These are phyloP conservation scores for Dromococcyx pavoninus DNA, from an alignment of 2,797 vertebrate genomes.

Conservation along the genomic window DNA sequence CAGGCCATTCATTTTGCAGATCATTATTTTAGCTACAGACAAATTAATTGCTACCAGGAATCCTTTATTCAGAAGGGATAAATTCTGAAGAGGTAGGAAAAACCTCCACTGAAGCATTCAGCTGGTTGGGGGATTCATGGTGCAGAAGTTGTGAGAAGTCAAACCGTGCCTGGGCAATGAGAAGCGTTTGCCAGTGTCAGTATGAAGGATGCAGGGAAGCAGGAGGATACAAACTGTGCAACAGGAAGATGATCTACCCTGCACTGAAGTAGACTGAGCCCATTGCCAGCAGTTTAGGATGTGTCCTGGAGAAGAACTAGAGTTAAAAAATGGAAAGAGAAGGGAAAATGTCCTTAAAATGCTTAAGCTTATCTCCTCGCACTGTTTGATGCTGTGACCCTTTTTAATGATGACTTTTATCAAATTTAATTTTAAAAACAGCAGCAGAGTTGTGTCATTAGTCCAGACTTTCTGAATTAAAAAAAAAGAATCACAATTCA, in stretches of 20 bases:
- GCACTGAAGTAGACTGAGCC: neutral
- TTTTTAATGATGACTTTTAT: neutral
- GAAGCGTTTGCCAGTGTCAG: neutral
- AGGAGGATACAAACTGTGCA: neutral
- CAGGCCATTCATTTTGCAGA: neutral
- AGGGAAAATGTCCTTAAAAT: neutral
- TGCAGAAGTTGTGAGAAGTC: neutral
- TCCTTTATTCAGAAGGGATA: neutral
- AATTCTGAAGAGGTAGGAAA: neutral
- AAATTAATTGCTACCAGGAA: neutral
- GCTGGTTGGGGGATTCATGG: neutral
- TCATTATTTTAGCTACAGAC: neutral
- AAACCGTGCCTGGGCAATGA: rapidly evolving
- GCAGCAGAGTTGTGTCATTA: neutral
- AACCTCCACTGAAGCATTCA: neutral
- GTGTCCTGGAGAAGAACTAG: neutral
- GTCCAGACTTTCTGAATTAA: neutral
- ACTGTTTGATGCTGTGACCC: neutral
- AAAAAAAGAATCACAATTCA: neutral
- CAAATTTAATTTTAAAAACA: neutral
- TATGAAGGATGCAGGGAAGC: neutral
- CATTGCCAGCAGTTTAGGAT: neutral
- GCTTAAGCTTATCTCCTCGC: neutral
- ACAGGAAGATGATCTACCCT: neutral
- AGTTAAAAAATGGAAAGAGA: neutral